Percentiles rank a stretch among this genome's conserved stretches.
Conservation (phyloP, 1,140 invertebrate genomes). For the Penaeus vannamei region DNA sequence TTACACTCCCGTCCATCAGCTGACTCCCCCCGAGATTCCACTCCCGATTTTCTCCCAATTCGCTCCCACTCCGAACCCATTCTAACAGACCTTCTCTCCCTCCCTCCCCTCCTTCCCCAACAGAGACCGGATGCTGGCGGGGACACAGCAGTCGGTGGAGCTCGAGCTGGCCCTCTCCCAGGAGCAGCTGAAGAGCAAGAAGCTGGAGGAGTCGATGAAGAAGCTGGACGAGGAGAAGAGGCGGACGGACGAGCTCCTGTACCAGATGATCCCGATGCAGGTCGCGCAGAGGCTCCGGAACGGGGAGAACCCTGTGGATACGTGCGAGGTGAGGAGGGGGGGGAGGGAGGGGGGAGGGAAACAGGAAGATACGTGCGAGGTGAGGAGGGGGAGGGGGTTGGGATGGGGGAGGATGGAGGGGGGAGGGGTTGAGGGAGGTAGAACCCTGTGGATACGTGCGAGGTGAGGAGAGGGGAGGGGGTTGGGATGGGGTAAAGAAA, state of each 20-base stretch:
- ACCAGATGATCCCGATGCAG: constrained; percentile 98
- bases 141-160: constrained; percentile 97
- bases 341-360: not conserved
- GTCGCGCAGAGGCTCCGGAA: constrained; percentile 92
- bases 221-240: constrained; percentile 97
- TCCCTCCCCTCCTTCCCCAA: not conserved
- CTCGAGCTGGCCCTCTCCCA: constrained; percentile 95
- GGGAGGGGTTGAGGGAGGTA: not conserved
- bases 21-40: too few species aligned
- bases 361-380: too few species aligned
- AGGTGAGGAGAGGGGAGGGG: too few species aligned
- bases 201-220: constrained; percentile 95
- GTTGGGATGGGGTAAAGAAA: too few species aligned
- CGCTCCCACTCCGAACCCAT: not conserved
- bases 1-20: too few species aligned
- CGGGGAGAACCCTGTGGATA: constrained; percentile 94
- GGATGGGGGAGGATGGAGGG: not conserved
- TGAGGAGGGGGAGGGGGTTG: not conserved
- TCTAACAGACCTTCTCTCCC: too few species aligned
- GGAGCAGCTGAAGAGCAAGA: constrained; percentile 96
- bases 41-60: not conserved
- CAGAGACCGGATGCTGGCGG: constrained; percentile 95
- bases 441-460: not conserved
- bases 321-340: constrained; percentile 84
- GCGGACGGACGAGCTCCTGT: constrained; percentile 93